These are phyloP conservation scores for Drosophila ercepeae DNA, from an alignment of 1,140 invertebrate genomes.

Conservation along the genomic window DNA sequence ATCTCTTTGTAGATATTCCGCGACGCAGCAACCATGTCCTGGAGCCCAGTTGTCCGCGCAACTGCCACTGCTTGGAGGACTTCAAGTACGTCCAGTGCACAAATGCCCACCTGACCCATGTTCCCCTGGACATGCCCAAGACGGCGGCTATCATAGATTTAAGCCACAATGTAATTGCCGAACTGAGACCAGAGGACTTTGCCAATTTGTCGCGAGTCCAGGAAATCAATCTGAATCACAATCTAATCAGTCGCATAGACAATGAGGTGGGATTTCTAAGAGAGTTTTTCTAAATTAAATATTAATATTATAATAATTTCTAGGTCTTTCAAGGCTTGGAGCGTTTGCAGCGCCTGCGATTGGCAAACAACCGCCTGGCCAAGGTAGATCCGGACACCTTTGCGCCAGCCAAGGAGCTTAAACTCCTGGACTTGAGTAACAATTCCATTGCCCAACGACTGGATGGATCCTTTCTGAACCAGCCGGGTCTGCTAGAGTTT, in stretches of 20 bases:
- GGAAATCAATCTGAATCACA: slow-evolving; percentile 73
- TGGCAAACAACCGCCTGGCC: slow-evolving; percentile 85
- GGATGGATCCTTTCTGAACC: slow-evolving; percentile 74
- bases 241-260: slow-evolving; percentile 65
- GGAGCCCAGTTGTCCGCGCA: slow-evolving; percentile 73
- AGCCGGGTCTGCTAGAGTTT: slow-evolving; percentile 65
- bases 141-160: slow-evolving; percentile 75
- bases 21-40: slow-evolving; percentile 74
- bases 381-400: slow-evolving; percentile 85
- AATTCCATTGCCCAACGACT: slow-evolving; percentile 84
- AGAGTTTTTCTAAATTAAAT: background rate
- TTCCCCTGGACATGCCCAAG: slow-evolving; percentile 73
- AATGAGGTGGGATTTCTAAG: slow-evolving; percentile 55
- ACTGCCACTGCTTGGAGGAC: slow-evolving; percentile 70
- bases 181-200: slow-evolving; percentile 70
- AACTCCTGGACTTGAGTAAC: slow-evolving; percentile 84
- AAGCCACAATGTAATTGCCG: slow-evolving; percentile 72
- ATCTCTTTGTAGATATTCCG: slow-evolving; percentile 55
- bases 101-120: slow-evolving; percentile 60
- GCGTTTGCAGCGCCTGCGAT: slow-evolving; percentile 71
- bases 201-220: slow-evolving; percentile 69
- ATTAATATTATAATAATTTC: background rate
- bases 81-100: slow-evolving; percentile 70
- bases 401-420: slow-evolving; percentile 83
- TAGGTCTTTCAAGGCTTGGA: slow-evolving; percentile 67